Evolutionary conservation across 2,113 vertebrate genomes (phyloP), one percentile per base, ranked within the genome.

Genomic region (Anolis carolinensis): DNA sequence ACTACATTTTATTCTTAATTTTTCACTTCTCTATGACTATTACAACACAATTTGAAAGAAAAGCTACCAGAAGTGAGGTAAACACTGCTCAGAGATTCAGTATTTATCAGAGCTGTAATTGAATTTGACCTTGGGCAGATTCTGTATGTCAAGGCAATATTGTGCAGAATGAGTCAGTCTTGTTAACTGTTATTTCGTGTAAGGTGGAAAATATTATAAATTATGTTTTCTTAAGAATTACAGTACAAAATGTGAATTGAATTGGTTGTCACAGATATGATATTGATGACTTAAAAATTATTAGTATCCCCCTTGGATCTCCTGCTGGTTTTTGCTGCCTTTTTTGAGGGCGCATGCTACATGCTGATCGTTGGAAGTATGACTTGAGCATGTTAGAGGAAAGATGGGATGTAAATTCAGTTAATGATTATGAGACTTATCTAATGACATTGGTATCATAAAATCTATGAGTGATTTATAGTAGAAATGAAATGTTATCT

Each of bases 141-240:
- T 90, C 82, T 89, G 39, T 88, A 71, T 68, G 44, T 81, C 91
- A 86, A 84, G 39, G 21, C 73, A 91, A 14, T 83, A 62, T 90
- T 89, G 84, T 93, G 76, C 81, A 86, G 72, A 80, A 73, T 93
- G 85, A 92, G 86, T 94, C 89, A 90, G 44, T 90, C 73, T 83
- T n/a, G 27, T 81, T 79, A 90, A 87, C 91, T 59, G 74, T 93
- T 93, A 89, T 21, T 87, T 83, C 88, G 52, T 91, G 91, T 88
- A 91, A 63, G 81, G 27, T 82, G 90, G 89, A 86, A 81, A 34
- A 83, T 79, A 87, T 83, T 63, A 48, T 88, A 88, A 75, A 91
- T 88, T 78, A 81, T 62, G 77, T 88, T 86, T 81, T 89, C 87
- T 83, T 87, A 81, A 84, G 91, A 81, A 82, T 87, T 88, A 36